These are phyloP conservation scores for Melanophora roralis DNA, from an alignment of 2,888 invertebrate species.

Conservation along the genomic window DNA sequence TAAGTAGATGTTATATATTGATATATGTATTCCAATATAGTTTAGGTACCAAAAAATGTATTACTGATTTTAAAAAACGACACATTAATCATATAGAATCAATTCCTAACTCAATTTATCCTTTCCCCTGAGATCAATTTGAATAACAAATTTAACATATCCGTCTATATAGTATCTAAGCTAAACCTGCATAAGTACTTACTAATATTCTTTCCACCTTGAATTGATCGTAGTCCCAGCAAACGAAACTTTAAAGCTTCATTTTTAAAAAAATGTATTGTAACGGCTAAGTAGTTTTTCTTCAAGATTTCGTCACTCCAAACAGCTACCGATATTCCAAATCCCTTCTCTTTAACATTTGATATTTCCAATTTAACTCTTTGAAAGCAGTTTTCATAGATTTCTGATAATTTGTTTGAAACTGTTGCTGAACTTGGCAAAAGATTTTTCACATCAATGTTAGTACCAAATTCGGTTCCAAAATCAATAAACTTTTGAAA, in stretches of 20 bases:
- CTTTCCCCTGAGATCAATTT: too few species aligned
- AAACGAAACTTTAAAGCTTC: neutral
- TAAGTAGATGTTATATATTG: too few species aligned
- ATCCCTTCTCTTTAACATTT: slow-evolving; percentile 2
- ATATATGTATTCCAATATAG: too few species aligned
- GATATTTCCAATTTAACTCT: neutral
- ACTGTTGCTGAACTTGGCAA: neutral
- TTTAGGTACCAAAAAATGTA: too few species aligned
- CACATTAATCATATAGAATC: too few species aligned
- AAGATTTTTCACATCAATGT: neutral
- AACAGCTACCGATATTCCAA: neutral
- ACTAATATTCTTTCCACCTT: neutral
- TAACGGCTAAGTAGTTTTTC: neutral
- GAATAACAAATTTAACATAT: too few species aligned
- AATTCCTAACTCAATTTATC: too few species aligned
- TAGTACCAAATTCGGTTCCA: neutral
- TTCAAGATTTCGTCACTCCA: neutral
- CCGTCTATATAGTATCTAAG: too few species aligned
- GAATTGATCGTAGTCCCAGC: neutral
- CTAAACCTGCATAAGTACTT: neutral
- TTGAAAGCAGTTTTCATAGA: neutral
- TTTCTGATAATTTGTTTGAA: neutral
- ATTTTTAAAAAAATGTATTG: neutral
- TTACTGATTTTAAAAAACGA: too few species aligned
- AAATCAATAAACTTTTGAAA: neutral